These are phyloP conservation scores for Apis mellifera DNA, from an alignment of 1,140 invertebrate species.

Conservation along the genomic window DNA sequence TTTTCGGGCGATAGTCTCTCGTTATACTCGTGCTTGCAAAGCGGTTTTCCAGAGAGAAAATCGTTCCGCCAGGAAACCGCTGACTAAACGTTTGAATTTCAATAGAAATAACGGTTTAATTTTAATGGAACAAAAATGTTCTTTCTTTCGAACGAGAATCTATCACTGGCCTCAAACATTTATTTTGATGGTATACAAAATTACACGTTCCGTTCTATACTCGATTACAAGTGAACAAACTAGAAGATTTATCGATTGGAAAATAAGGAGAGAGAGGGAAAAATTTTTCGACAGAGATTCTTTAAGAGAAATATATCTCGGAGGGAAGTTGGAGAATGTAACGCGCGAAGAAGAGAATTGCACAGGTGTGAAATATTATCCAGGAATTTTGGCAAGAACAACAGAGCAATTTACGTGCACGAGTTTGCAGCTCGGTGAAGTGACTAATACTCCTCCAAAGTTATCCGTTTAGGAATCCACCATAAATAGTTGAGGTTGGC, in stretches of 20 bases:
- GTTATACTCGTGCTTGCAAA: not conserved
- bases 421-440: conserved; percentile 43
- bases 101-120: not conserved
- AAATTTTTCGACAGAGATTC: no score
- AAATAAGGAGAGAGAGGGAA: no score
- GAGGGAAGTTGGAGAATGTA: not conserved
- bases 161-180: not conserved
- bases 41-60: not conserved
- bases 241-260: no score
- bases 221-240: no score
- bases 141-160: not conserved
- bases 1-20: not conserved
- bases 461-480: conserved; percentile 41
- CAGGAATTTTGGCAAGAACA: conserved; percentile 13
- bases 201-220: no score
- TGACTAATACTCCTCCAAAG: conserved; percentile 34
- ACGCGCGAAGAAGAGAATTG: not conserved
- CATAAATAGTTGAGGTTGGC: conserved; percentile 42
- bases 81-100: not conserved
- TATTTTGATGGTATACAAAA: not conserved
- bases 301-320: not conserved
- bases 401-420: conserved; percentile 26
- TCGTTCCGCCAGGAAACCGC: not conserved
- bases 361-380: conserved; percentile 24
- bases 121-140: not conserved